Conservation (phyloP, 2,113 vertebrate genomes). For the Zosterops borbonicus region DNA sequence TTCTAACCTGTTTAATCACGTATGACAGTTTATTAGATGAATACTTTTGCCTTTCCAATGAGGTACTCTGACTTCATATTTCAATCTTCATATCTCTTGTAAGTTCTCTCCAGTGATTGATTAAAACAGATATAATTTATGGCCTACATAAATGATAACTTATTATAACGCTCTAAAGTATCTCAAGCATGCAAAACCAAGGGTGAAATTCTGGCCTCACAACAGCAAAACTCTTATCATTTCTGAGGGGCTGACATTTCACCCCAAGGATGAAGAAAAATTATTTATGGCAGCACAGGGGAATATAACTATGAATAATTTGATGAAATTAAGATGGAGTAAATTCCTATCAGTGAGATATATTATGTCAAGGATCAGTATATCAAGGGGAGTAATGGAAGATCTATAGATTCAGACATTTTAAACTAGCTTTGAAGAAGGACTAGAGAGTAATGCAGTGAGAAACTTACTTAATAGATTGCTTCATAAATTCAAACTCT, state of each 20-base stretch:
- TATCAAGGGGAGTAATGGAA: conserved; percentile 27
- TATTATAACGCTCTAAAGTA: not conserved
- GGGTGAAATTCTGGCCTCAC: not conserved
- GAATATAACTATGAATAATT: conserved; percentile 47
- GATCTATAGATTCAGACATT: conserved; percentile 2
- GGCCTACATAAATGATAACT: conserved; percentile 25
- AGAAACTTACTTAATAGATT: not conserved
- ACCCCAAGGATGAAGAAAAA: not conserved
- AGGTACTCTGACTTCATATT: conserved; percentile 26
- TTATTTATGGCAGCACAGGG: conserved; percentile 33
- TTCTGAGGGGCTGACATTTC: conserved; percentile 2
- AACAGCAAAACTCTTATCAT: not conserved
- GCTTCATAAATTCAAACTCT: not conserved
- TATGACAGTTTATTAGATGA: conserved; percentile 17
- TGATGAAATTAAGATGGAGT: conserved; percentile 36
- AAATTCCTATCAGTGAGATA: conserved; percentile 18
- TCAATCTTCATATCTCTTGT: conserved; percentile 18
- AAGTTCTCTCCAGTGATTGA: conserved; percentile 18
- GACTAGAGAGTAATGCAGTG: not conserved
- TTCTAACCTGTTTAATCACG: conserved; percentile 12
- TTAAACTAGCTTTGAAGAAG: conserved; percentile 10
- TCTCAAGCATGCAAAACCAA: conserved; percentile 23
- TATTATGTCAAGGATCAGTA: conserved; percentile 16
- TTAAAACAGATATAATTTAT: conserved; percentile 47
- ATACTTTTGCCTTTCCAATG: conserved; percentile 6